Base-by-base conservation (phyloP, 1,140 invertebrate species). In the Anastatus disparis region DNA sequence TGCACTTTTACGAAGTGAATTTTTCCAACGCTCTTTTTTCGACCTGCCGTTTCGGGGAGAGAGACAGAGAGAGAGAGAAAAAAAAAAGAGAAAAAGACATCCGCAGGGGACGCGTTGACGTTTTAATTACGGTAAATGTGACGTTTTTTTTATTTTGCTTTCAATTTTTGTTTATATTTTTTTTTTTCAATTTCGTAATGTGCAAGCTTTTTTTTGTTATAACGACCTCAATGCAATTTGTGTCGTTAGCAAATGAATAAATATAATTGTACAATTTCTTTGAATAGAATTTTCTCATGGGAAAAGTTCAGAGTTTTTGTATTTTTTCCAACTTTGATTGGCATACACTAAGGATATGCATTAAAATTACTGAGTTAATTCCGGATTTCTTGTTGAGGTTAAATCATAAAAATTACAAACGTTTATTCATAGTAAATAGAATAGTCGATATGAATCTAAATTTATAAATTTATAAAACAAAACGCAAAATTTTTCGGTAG, bases 81-180 rank as follows among this genome's bases (percentile, higher is more conserved):
- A 9, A 20, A n/a, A 15, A n/a, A 24, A 26, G 40, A 42, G 15
- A 27, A 44, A 13, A 4, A 44, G 10, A 27, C 40, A 24, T 27
- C 20, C 38, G 15, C 38, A 44, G 56, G 40, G 35, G 22, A 31
- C 24, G 27, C n/a, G 26, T 29, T 24, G 52, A 58, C 17, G n/a
- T 58, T 67, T 67, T 67, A 67, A 67, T 67, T 67, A 67, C 29
- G 17, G 10, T 44, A 38, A 58, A 67, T 67, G 65, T 20, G 53
- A 29, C n/a, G 26, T 26, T 17, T 46, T 35, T 31, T 38, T 15
- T n/a, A n/a, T 31, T 40, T 29, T 52, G 2, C 31, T 13, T 29
- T 50, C 20, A 17, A 1, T 20, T 4, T 42, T 15, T n/a, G 1
- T 61, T 44, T 61, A 12, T 20, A 20, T 58, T 6, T 40, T 22